Evolutionary conservation across 2,888 invertebrate genomes (phyloP).

Genomic region (Synanthedon andrenaeformis): DNA sequence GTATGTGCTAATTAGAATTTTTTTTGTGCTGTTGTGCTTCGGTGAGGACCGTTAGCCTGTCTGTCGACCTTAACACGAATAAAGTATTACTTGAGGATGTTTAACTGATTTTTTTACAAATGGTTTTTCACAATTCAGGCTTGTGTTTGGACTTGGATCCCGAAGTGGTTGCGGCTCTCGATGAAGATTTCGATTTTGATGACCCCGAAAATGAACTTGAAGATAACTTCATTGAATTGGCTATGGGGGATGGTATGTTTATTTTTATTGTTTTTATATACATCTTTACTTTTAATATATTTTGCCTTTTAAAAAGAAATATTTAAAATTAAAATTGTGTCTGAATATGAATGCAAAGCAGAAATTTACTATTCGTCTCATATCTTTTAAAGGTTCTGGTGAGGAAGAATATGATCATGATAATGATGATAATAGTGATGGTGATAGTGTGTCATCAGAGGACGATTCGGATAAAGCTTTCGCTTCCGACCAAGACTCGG

Average conservation of each 20-base stretch:
- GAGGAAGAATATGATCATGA: constrained; percentile 22
- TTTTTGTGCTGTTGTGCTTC: not conserved
- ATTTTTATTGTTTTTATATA: not conserved
- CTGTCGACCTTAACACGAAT: not conserved
- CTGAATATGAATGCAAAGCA: not conserved
- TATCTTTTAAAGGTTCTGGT: constrained; percentile 11
- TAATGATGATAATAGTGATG: constrained; percentile 18
- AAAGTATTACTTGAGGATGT: no score
- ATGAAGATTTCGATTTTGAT: constrained; percentile 90
- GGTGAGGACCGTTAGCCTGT: not conserved
- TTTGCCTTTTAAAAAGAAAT: not conserved
- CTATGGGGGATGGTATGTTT: constrained; percentile 71
- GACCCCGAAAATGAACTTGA: constrained; percentile 88
- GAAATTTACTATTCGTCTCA: no score
- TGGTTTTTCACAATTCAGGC: constrained; percentile 22
- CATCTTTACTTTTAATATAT: no score
- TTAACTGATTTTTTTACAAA: not conserved
- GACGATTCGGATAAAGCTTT: constrained; percentile 50
- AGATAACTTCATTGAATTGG: constrained; percentile 91
- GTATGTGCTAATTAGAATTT: constrained; percentile 29
- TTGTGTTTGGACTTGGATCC: constrained; percentile 84
- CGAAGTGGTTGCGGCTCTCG: constrained; percentile 91
- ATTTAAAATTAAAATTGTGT: no score
- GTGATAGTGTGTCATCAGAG: constrained; percentile 31
- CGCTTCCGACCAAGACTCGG: constrained; percentile 45